Percentiles rank a stretch among this genome's conserved stretches.
Evolutionary conservation across 2,888 invertebrate genomes (phyloP).

Genomic region (Synergus laeviventris): DNA sequence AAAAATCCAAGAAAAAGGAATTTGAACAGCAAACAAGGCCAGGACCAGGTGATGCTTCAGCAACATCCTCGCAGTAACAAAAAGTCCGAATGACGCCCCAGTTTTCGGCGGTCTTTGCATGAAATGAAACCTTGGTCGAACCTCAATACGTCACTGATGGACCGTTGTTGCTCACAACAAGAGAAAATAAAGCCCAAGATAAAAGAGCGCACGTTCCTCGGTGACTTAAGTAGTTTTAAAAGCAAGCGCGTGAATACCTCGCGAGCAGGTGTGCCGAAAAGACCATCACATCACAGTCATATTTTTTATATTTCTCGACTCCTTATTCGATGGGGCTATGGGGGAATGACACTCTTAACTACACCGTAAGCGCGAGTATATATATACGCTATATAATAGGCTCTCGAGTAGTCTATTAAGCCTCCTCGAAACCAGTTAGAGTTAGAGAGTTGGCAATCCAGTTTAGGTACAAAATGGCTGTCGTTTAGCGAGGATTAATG

Average conservation of each 20-base stretch:
- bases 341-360: conserved; percentile 60
- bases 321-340: conserved; percentile 45
- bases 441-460: conserved; percentile 76
- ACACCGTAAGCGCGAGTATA: conserved; percentile 65
- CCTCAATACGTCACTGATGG: background rate
- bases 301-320: conserved; percentile 47
- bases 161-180: background rate
- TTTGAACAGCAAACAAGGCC: background rate
- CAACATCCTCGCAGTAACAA: background rate
- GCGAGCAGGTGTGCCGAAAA: conserved; percentile 50
- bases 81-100: background rate
- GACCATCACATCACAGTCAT: conserved; percentile 43
- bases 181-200: conserved; percentile 23
- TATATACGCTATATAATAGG: conserved; percentile 69
- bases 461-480: conserved; percentile 77
- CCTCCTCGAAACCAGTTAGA: conserved; percentile 75
- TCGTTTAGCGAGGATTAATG: conserved; percentile 76
- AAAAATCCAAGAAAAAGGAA: background rate
- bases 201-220: background rate
- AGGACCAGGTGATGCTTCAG: background rate
- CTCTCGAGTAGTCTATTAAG: conserved; percentile 74
- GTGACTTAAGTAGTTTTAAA: conserved; percentile 36
- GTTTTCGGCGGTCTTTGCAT: conserved; percentile 9
- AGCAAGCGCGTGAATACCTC: conserved; percentile 49
- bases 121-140: background rate